Evolutionary conservation across 1,140 invertebrate genomes (phyloP).

Genomic region (Aphelinus certus): DNA sequence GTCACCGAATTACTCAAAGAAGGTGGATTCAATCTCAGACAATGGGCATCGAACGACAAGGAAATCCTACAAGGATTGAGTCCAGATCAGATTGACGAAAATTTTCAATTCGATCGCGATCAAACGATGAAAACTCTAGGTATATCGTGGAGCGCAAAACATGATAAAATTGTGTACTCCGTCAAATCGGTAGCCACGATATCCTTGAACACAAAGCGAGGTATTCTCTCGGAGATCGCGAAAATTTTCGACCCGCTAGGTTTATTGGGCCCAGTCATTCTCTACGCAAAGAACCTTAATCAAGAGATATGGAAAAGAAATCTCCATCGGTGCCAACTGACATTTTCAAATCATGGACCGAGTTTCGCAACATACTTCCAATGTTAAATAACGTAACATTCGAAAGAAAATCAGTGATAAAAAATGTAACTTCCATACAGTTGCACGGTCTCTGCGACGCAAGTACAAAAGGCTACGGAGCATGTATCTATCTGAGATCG

Average conservation of each 20-base stretch:
- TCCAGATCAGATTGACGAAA: background rate
- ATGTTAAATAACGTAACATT: slow-evolving; percentile 5
- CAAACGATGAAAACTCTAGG: slow-evolving; percentile 3
- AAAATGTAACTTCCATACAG: background rate
- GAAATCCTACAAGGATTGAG: background rate
- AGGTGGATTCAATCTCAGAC: background rate
- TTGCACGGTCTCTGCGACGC: slow-evolving; percentile 32
- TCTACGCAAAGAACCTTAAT: slow-evolving; percentile 52
- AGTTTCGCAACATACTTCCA: background rate
- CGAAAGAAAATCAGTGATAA: background rate
- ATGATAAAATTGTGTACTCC: slow-evolving; percentile 9
- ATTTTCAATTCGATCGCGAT: background rate
- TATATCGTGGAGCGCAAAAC: background rate
- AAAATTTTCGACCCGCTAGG: slow-evolving; percentile 52
- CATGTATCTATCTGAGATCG: slow-evolving; percentile 21
- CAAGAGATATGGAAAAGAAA: slow-evolving; percentile 27
- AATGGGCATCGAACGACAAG: slow-evolving; percentile 14
- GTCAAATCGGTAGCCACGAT: background rate
- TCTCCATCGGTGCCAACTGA: background rate
- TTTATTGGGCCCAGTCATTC: slow-evolving; percentile 53
- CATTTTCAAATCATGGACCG: background rate
- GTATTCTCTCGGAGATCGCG: slow-evolving; percentile 27
- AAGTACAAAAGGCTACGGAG: slow-evolving; percentile 31
- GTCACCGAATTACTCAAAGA: background rate
- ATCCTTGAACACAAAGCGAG: slow-evolving; percentile 4